Evolutionary conservation across 37 sponge, comb jelly and placozoan species (phyloP).

Genomic region (Oscarella lobularis): DNA sequence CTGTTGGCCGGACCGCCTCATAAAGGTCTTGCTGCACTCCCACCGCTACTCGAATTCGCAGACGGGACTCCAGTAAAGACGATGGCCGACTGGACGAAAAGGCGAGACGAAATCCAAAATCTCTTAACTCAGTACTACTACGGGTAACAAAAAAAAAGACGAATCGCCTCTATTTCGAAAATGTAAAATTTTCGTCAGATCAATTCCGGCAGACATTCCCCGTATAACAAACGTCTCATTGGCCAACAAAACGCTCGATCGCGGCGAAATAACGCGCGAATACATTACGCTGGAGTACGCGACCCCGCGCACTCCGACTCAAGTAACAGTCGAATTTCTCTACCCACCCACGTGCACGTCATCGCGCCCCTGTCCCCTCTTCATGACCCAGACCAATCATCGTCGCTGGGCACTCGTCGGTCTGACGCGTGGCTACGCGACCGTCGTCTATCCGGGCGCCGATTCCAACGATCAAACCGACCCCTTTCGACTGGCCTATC

Average conservation of each 20-base stretch:
- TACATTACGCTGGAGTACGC: too few species aligned
- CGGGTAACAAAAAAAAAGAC: neutral
- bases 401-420: neutral
- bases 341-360: neutral
- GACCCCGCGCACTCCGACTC: neutral
- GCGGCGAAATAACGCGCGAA: neutral
- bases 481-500: neutral
- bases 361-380: neutral
- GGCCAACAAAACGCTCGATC: neutral
- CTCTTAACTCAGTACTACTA: conserved; percentile 4
- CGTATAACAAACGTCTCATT: neutral
- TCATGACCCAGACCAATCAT: conserved; percentile 10
- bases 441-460: neutral
- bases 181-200: neutral
- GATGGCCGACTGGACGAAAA: neutral
- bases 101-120: neutral
- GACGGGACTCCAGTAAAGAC: conserved; percentile 6
- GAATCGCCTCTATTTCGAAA: neutral
- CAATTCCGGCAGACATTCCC: neutral
- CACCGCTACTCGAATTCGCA: conserved; percentile 2
- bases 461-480: conserved; percentile 9
- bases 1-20: neutral
- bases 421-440: neutral
- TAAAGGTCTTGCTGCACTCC: neutral
- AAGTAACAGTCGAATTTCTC: neutral